Evolutionary conservation across 2,888 invertebrate species (phyloP).

Genomic region (Trypoxylon attenuatum): DNA sequence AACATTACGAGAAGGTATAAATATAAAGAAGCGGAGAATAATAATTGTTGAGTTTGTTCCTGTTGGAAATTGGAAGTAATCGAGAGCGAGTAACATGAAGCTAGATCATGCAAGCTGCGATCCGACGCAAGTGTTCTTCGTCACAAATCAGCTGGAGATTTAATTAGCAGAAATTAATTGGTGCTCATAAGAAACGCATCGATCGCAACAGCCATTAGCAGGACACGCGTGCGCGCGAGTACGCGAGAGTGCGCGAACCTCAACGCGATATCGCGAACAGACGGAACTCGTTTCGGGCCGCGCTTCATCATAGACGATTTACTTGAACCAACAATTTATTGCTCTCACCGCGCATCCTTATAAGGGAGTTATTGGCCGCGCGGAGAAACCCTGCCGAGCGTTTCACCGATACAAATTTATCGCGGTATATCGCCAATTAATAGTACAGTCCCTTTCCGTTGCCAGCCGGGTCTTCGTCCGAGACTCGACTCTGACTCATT

Average conservation of each 20-base stretch:
- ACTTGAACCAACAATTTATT: constrained; percentile 29
- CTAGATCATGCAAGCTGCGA: not conserved
- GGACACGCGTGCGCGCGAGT: constrained; percentile 32
- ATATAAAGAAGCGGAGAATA: not conserved
- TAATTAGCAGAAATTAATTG: constrained; percentile 71
- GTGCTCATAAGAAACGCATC: constrained; percentile 58
- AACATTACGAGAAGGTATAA: not conserved
- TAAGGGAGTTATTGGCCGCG: constrained; percentile 5
- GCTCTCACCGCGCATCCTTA: constrained; percentile 10
- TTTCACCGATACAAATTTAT: constrained; percentile 6
- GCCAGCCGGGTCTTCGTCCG: not conserved
- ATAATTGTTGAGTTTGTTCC: not conserved
- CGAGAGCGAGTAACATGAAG: too few relatives aligned
- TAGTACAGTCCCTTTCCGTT: constrained; percentile 1
- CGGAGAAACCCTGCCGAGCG: not conserved
- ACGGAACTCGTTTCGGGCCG: constrained; percentile 16
- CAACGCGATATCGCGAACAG: constrained; percentile 34
- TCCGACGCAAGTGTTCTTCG: not conserved
- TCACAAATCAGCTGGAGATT: constrained; percentile 42
- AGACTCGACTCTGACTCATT: too few relatives aligned
- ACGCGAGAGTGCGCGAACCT: constrained; percentile 38
- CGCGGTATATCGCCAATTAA: constrained; percentile 25
- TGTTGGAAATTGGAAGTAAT: too few relatives aligned
- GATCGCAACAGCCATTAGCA: constrained; percentile 44
- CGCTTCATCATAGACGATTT: constrained; percentile 26